phyloP scores from a whole-genome alignment of 2,888 invertebrate genomes.

The Mallateleia sp. region DNA sequence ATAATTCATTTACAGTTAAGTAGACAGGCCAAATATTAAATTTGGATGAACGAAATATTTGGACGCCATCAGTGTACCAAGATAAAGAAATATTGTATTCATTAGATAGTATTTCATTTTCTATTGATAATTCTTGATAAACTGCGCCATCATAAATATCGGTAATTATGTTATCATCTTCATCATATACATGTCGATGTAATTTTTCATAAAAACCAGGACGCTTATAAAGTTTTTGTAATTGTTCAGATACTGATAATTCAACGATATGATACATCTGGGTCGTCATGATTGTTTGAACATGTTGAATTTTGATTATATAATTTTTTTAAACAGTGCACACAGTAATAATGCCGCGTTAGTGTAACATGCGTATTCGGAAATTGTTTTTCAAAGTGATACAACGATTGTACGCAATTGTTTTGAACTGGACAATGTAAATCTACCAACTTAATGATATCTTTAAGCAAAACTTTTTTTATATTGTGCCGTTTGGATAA shows the following conservation, averaged over 20 bases:
- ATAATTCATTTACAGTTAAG: constrained; percentile 77
- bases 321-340: neutral
- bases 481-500: neutral
- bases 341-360: constrained; percentile 8
- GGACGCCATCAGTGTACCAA: constrained; percentile 70
- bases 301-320: neutral
- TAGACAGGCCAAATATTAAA: constrained; percentile 75
- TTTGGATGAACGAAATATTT: constrained; percentile 70
- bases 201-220: constrained; percentile 41
- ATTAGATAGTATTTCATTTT: constrained; percentile 5
- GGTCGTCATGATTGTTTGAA: neutral
- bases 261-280: constrained; percentile 18
- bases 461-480: neutral
- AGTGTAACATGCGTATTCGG: neutral
- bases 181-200: constrained; percentile 1
- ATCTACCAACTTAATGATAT: neutral
- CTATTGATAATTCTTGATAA: constrained; percentile 4
- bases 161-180: neutral
- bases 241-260: constrained; percentile 25
- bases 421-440: neutral
- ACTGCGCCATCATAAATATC: constrained; percentile 37
- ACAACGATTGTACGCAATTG: neutral
- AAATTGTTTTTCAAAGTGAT: constrained; percentile 8
- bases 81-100: constrained; percentile 29
- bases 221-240: constrained; percentile 25